phyloP scores from a whole-genome alignment of 2,888 invertebrate species.

The Thysanoteuthis rhombus region DNA sequence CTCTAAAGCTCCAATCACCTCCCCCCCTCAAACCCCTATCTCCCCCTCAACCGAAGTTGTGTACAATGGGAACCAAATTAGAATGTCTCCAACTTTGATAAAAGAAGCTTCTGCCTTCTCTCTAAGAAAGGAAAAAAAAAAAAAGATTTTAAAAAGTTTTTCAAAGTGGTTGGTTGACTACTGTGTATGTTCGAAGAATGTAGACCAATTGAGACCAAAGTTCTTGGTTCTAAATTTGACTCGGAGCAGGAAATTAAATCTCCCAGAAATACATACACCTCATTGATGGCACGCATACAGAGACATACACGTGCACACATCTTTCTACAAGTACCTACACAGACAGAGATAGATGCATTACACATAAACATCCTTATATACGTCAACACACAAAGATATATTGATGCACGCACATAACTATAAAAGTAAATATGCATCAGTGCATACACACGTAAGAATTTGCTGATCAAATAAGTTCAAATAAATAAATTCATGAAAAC shows the following conservation, averaged over 20 bases:
- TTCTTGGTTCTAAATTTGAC: constrained; percentile 1
- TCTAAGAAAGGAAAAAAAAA: not conserved
- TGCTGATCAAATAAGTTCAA: no score
- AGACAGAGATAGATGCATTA: not conserved
- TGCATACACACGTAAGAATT: no score
- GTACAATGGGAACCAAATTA: not conserved
- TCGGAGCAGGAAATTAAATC: not conserved
- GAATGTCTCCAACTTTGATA: not conserved
- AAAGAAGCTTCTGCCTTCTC: not conserved
- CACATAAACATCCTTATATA: no score
- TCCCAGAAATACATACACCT: not conserved
- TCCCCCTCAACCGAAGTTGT: not conserved
- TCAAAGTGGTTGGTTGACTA: not conserved
- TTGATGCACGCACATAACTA: no score
- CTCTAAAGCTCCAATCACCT: not conserved
- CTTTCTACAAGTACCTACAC: not conserved
- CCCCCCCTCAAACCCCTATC: not conserved
- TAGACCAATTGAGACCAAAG: constrained; percentile 1
- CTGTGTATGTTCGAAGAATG: not conserved
- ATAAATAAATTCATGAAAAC: no score
- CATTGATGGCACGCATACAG: not conserved
- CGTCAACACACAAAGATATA: not conserved
- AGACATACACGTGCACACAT: not conserved
- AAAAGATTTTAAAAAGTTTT: constrained; percentile 12
- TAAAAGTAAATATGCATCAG: no score